A percentile compares a stretch with the other conserved stretches of the same genome.
These are phyloP conservation scores for Sphyrna mokarran DNA, from an alignment of 2,113 vertebrate species.

Conservation along the genomic window DNA sequence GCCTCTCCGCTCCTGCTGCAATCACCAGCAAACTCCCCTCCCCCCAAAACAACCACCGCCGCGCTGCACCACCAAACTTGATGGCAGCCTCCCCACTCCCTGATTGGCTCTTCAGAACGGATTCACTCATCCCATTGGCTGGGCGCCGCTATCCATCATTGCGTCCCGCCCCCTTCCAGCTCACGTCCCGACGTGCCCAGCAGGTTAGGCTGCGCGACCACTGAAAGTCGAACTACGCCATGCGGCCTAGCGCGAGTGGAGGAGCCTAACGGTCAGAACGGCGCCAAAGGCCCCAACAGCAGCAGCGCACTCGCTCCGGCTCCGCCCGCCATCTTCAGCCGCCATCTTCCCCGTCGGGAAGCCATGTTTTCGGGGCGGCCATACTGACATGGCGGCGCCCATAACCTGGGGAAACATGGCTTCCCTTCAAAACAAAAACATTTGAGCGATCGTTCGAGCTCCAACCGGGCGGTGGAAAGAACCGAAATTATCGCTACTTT, in stretches of 20 bases:
- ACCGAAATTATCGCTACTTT: constrained; percentile 10
- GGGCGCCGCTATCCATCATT: background rate
- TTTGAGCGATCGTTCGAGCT: constrained; percentile 43
- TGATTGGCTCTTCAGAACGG: background rate
- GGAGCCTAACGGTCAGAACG: constrained; percentile 9
- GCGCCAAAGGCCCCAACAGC: constrained; percentile 45
- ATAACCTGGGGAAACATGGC: constrained; percentile 98
- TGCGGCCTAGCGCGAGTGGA: constrained; percentile 68
- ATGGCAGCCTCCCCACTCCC: background rate
- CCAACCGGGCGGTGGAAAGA: constrained; percentile 41
- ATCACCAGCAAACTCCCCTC: background rate
- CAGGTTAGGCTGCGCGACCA: constrained; percentile 37
- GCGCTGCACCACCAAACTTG: background rate
- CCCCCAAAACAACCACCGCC: background rate
- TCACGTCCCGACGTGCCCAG: constrained; percentile 42
- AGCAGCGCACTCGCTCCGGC: constrained; percentile 55
- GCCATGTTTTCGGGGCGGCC: constrained; percentile 95
- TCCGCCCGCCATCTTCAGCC: constrained; percentile 56
- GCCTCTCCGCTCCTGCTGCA: background rate
- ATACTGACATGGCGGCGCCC: constrained; percentile 99
- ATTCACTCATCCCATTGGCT: background rate
- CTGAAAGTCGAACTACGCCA: constrained; percentile 71
- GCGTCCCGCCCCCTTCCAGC: constrained; percentile 49
- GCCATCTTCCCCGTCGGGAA: constrained; percentile 82
- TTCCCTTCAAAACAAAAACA: constrained; percentile 98